These are phyloP conservation scores for Micromesistius poutassou DNA, from an alignment of 2,797 vertebrate species.

Conservation along the genomic window DNA sequence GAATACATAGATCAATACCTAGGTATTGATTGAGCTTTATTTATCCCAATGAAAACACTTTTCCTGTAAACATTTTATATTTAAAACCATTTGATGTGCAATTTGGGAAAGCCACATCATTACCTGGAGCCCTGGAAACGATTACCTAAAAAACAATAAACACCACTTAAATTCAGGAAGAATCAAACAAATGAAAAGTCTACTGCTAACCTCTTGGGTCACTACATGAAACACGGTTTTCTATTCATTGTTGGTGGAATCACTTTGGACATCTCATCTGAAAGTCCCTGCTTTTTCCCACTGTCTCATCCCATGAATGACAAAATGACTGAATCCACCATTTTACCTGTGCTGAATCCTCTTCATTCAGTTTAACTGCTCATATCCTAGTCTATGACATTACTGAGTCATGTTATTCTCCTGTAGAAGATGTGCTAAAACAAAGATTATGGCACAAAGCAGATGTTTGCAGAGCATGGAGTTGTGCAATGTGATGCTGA, in stretches of 20 bases:
- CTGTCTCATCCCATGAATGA: neutral
- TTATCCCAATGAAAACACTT: neutral
- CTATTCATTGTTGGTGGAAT: neutral
- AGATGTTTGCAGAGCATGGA: constrained; percentile 17
- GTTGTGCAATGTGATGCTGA: constrained; percentile 28
- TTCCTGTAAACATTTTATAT: neutral
- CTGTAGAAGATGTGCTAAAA: neutral
- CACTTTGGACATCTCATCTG: neutral
- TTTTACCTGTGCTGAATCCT: no score
- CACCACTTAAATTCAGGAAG: neutral
- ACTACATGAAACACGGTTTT: neutral
- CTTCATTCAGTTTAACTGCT: neutral
- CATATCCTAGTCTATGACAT: neutral
- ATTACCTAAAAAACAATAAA: neutral
- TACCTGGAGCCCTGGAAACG: constrained; percentile 4
- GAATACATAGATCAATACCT: neutral
- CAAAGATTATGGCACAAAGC: constrained; percentile 10
- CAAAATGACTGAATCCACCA: no score
- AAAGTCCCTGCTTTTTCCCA: no score
- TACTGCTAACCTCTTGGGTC: neutral
- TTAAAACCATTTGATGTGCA: constrained; percentile 17
- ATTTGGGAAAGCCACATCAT: constrained; percentile 19
- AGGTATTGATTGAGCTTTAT: neutral
- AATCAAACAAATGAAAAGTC: neutral
- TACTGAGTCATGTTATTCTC: neutral